These are phyloP conservation scores for Aphodius granarius DNA, from an alignment of 2,888 invertebrate species.

Conservation along the genomic window DNA sequence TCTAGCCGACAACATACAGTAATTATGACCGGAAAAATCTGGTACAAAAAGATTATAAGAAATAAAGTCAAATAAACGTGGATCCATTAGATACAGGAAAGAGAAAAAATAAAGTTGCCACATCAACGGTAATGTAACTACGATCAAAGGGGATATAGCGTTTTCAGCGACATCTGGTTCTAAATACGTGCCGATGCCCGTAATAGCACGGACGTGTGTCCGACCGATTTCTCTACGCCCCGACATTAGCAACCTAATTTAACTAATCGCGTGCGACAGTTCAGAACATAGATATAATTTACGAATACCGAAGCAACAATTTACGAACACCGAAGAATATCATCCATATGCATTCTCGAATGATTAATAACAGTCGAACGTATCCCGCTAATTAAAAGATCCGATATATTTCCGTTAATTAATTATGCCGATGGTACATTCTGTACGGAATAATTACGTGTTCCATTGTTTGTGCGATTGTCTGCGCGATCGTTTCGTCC, in stretches of 20 bases:
- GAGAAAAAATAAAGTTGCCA: neutral
- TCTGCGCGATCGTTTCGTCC: neutral
- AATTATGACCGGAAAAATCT: too few relatives aligned
- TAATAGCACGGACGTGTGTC: conserved; percentile 5
- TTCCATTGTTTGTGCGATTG: conserved; percentile 1
- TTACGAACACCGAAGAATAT: too few relatives aligned
- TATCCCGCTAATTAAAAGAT: conserved; percentile 6
- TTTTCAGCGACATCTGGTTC: conserved; percentile 5
- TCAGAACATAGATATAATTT: too few relatives aligned
- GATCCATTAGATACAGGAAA: neutral
- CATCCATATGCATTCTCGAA: too few relatives aligned
- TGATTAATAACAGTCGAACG: neutral
- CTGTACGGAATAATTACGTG: too few relatives aligned
- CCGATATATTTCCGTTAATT: conserved; percentile 8
- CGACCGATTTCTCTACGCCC: neutral
- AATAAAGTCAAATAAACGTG: neutral
- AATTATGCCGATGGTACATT: neutral
- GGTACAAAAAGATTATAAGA: too few relatives aligned
- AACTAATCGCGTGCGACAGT: neutral
- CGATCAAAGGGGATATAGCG: neutral
- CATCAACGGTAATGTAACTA: neutral
- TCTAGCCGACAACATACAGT: too few relatives aligned
- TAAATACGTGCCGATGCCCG: conserved; percentile 7
- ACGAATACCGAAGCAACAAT: too few relatives aligned
- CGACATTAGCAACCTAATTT: neutral